Evolutionary conservation across 2,113 vertebrate genomes (phyloP), one percentile per base, ranked within the genome.

Genomic region (Tragelaphus imberbis): DNA sequence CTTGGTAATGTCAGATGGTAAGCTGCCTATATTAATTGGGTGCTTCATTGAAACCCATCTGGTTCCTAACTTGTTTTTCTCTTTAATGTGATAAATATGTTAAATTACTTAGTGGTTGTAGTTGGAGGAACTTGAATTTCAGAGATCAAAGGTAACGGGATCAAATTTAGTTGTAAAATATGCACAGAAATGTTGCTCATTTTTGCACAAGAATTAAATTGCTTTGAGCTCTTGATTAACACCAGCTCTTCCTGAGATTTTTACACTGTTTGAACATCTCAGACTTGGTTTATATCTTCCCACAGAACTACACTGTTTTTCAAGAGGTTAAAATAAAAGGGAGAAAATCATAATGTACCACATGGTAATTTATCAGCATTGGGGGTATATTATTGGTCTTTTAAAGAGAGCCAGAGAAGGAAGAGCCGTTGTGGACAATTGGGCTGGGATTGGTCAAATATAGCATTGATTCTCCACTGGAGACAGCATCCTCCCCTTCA

Each of bases 71-170:
- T 90, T 59, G 27, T 98, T 98, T 92, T 85, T 97, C 98, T 98
- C 98, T 97, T 94, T 79, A n/a, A 84, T 93, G 96, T 98, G 97
- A 98, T 98, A 98, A 99, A 97, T 97, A 96, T 88, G 93, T 98
- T 98, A 97, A 98, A 98, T 98, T 97, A 96, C 95, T 97, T 95
- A 75, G 93, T 95, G 96, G 92, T 97, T 98, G 95, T 96, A 98
- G 98, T 97, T 97, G 97, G 98, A 98, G 91, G 97, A 98, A 98
- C 95, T 98, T 98, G 97, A 97, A 85, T 98, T 98, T 98, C 86
- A 93, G 91, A 91, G 91, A 98, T 98, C 96, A 98, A 97, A 97
- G 94, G 97, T 96, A 94, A 95, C 58, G 81, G 86, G 86, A 98
- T 98, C 95, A 98, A 0, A 89, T 97, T 98, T 98, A 97, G 95